A percentile compares a stretch with the other conserved stretches of the same genome.
phyloP scores from a whole-genome alignment of 1,140 invertebrate species.

The Drosophila serrata region DNA sequence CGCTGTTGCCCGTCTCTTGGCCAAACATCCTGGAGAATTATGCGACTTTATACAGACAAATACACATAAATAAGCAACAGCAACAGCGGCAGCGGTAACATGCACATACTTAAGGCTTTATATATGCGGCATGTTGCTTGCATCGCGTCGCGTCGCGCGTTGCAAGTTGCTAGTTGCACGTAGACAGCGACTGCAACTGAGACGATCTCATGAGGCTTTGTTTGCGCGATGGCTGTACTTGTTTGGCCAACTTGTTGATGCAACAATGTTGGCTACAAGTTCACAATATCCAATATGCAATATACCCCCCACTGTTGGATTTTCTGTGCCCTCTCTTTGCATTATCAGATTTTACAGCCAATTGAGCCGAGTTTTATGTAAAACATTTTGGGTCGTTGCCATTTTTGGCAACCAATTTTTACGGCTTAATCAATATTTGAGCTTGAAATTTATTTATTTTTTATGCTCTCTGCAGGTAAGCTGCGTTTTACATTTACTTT shows the following conservation, averaged over 20 bases:
- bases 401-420: slow-evolving; percentile 60
- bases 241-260: slow-evolving; percentile 61
- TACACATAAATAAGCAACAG: slow-evolving; percentile 29
- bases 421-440: slow-evolving; percentile 80
- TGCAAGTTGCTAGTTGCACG: slow-evolving; percentile 51
- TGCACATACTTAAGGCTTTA: slow-evolving; percentile 10
- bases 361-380: slow-evolving; percentile 61
- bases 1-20: not conserved
- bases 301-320: not conserved
- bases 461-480: slow-evolving; percentile 77
- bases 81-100: slow-evolving; percentile 1
- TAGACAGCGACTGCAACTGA: slow-evolving; percentile 5
- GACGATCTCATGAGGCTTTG: slow-evolving; percentile 57
- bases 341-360: slow-evolving; percentile 41
- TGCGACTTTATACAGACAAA: slow-evolving; percentile 43
- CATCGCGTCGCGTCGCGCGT: slow-evolving; percentile 29
- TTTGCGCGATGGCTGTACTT: slow-evolving; percentile 70
- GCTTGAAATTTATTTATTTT: slow-evolving; percentile 63
- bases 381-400: slow-evolving; percentile 15
- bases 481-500: slow-evolving; percentile 69
- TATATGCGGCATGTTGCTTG: slow-evolving; percentile 24
- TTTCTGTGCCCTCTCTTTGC: not conserved
- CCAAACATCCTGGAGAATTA: slow-evolving; percentile 38
- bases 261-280: slow-evolving; percentile 59
- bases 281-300: not conserved